Evolutionary conservation across 2,888 invertebrate genomes (phyloP).

Genomic region (Caenorhabditis doughertyi): DNA sequence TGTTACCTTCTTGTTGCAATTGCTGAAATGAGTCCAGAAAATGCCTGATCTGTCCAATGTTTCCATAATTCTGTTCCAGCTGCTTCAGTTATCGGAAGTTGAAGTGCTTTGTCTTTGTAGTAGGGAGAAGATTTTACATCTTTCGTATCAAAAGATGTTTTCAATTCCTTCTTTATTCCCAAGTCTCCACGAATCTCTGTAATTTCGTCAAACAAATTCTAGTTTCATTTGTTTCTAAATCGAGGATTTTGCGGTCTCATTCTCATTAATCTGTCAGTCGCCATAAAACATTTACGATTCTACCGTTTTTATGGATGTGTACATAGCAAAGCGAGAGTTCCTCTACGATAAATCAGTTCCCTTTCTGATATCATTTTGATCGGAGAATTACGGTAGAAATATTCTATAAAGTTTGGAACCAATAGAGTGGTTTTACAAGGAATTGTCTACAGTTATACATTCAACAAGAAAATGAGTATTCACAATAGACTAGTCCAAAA

Average conservation of each 20-base stretch:
- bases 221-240: not conserved
- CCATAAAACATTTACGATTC: slow-evolving; percentile 35
- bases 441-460: too few relatives aligned
- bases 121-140: slow-evolving; percentile 45
- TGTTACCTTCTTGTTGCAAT: slow-evolving; percentile 54
- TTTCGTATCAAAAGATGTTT: slow-evolving; percentile 18
- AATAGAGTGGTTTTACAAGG: too few relatives aligned
- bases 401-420: not conserved
- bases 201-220: not conserved
- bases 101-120: slow-evolving; percentile 47
- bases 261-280: slow-evolving; percentile 26
- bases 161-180: slow-evolving; percentile 30
- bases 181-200: slow-evolving; percentile 3
- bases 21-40: slow-evolving; percentile 60
- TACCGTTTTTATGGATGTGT: slow-evolving; percentile 19
- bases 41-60: slow-evolving; percentile 63
- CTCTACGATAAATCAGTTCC: slow-evolving; percentile 13
- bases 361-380: slow-evolving; percentile 2
- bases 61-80: slow-evolving; percentile 51
- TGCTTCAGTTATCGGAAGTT: slow-evolving; percentile 30
- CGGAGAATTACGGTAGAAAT: slow-evolving; percentile 13
- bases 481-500: too few relatives aligned
- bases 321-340: slow-evolving; percentile 21
- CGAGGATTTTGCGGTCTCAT: slow-evolving; percentile 1
- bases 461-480: too few relatives aligned